Conservation (phyloP, 2,888 invertebrate genomes). For the Drosophila infuscata region DNA sequence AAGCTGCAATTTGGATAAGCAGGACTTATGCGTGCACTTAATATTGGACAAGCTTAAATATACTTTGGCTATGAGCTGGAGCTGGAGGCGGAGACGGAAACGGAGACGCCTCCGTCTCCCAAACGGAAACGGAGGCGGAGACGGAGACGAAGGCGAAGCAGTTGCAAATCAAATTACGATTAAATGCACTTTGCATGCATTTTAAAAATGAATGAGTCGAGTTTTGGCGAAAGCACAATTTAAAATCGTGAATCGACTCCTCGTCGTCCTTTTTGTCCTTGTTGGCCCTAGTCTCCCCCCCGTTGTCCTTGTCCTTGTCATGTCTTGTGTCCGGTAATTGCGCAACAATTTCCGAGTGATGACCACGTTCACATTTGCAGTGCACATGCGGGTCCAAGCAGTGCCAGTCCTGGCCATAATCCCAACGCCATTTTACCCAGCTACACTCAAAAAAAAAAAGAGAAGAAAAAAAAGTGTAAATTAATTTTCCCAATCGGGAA, state of each 20-base stretch:
- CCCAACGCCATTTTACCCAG: background rate
- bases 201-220: slow-evolving; percentile 60
- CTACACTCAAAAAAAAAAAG: background rate
- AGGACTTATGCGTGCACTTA: slow-evolving; percentile 46
- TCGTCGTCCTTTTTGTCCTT: background rate
- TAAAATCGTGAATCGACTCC: slow-evolving; percentile 16
- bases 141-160: background rate
- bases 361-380: background rate
- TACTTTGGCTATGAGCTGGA: slow-evolving; percentile 9
- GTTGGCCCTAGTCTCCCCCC: background rate
- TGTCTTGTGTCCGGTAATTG: slow-evolving; percentile 32
- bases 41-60: slow-evolving; percentile 47
- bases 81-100: too few species aligned
- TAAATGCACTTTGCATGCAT: slow-evolving; percentile 65
- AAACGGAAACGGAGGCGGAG: background rate
- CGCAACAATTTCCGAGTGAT: slow-evolving; percentile 29
- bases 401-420: background rate
- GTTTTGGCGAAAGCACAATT: slow-evolving; percentile 55
- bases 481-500: background rate
- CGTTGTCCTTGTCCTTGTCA: background rate
- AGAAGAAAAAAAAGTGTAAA: background rate
- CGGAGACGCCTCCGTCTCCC: too few species aligned
- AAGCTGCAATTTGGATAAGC: slow-evolving; percentile 67
- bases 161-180: slow-evolving; percentile 54
- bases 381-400: background rate